A percentile compares a stretch with the other conserved stretches of the same genome.
phyloP scores from a whole-genome alignment of 2,888 invertebrate species.

The Teleiodes luculella region DNA sequence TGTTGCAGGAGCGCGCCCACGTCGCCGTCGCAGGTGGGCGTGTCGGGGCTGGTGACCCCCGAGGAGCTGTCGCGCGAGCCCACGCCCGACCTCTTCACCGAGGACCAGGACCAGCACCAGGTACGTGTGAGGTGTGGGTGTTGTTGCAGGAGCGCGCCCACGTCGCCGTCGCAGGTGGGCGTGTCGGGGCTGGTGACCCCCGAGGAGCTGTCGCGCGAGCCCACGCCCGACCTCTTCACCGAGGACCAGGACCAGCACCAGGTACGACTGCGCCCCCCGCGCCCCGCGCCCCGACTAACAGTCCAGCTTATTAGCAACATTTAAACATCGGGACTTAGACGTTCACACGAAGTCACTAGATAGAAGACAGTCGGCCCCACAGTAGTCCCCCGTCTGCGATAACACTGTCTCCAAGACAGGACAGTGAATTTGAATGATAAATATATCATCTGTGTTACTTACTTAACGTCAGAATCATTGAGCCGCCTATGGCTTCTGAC shows the following conservation, averaged over 20 bases:
- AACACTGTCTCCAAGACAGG: no score
- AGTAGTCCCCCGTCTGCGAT: no score
- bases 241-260: slow-evolving; percentile 69
- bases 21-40: slow-evolving; percentile 94
- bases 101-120: slow-evolving; percentile 66
- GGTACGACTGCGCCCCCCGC: slow-evolving; percentile 92
- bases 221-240: slow-evolving; percentile 91
- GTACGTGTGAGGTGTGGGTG: neutral
- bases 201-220: slow-evolving; percentile 92
- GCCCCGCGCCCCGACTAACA: no score
- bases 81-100: slow-evolving; percentile 90
- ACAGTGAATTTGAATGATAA: no score
- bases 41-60: slow-evolving; percentile 90
- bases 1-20: slow-evolving; percentile 91
- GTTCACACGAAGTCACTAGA: no score
- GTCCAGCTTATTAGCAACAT: no score
- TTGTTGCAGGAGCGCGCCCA: slow-evolving; percentile 89
- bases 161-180: slow-evolving; percentile 95
- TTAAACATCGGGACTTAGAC: no score
- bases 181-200: slow-evolving; percentile 91
- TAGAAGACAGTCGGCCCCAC: no score
- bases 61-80: slow-evolving; percentile 93
- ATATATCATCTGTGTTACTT: no score
- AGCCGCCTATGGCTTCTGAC: no score
- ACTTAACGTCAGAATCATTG: no score